phyloP scores from a whole-genome alignment of 2,797 vertebrate genomes.

The Scyliorhinus canicula region DNA sequence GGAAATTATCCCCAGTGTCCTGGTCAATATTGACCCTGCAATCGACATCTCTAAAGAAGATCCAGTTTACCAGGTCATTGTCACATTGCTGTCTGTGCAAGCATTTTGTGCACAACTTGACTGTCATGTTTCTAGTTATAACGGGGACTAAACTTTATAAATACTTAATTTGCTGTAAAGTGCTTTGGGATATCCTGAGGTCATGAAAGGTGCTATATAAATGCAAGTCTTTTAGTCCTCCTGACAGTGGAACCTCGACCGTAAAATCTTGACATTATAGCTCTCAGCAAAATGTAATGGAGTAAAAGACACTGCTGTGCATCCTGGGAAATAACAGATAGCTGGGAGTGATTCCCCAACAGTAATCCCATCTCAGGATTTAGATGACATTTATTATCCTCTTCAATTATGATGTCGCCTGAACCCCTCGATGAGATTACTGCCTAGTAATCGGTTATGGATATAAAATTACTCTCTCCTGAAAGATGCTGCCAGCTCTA shows the following conservation, averaged over 20 bases:
- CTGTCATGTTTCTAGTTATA: background rate
- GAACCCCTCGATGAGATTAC: conserved; percentile 34
- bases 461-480: conserved; percentile 27
- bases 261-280: background rate
- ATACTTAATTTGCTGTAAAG: background rate
- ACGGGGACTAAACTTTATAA: background rate
- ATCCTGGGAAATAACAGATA: background rate
- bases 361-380: conserved; percentile 32
- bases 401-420: conserved; percentile 30
- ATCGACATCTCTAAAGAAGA: background rate
- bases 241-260: background rate
- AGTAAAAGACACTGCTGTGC: background rate
- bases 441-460: conserved; percentile 26
- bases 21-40: background rate
- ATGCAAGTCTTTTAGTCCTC: background rate
- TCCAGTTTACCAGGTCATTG: background rate
- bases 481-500: conserved; percentile 17
- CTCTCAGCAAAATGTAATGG: conserved; percentile 14
- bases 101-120: background rate
- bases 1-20: too few species aligned
- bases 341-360: background rate
- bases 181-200: background rate
- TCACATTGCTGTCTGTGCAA: background rate
- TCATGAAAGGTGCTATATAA: background rate
- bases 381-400: conserved; percentile 23